Base-by-base conservation (phyloP, 2,113 vertebrate genomes). In the Rhabdomys dilectus region DNA sequence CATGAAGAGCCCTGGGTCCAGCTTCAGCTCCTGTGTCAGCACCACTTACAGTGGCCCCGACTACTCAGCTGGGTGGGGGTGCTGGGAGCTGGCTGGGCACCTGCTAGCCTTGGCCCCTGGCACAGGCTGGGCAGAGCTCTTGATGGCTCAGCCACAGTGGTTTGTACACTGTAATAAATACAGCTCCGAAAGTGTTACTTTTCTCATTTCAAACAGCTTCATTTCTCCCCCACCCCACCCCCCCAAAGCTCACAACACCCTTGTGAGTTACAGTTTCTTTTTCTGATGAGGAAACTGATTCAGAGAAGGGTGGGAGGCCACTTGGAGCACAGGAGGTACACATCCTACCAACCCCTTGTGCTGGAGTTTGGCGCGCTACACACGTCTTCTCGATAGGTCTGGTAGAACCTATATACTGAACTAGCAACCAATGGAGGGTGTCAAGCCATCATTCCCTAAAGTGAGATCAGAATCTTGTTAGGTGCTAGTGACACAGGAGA, bases 121-220 rank as follows among this genome's bases (percentile, higher is more conserved):
- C 4, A 4, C 1, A n/a, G 39, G 75, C 53, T 34, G 26, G 58
- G 6, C 24, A 0, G 48, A 51, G 45, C 15, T 78, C 62, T 66
- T 13, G 76, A 11, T 68, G 73, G 68, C 1, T 26, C 1, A 11
- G 39, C 39, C 8, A 3, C 7, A 11, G 85, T 15, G 70, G 75
- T 66, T 75, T 58, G n/a, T 42, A 12, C 1, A 13, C 22, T 68
- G 45, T 56, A 96, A 91, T 96, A 95, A 95, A 96, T 6, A 29
- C 82, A 31, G 73, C 77, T 95, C 53, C 6, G 15, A 17, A 36
- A 26, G 24, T 3, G 19, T 21, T 21, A 34, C 9, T 2, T 68
- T 68, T 84, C 51, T 72, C 5, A 58, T 91, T 92, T 88, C 64
- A 42, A 21, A 68, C 9, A 0, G 45, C 78, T 92, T 73, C 22